These are phyloP conservation scores for Toxonevra muliebris DNA, from an alignment of 2,888 invertebrate species.

Conservation along the genomic window DNA sequence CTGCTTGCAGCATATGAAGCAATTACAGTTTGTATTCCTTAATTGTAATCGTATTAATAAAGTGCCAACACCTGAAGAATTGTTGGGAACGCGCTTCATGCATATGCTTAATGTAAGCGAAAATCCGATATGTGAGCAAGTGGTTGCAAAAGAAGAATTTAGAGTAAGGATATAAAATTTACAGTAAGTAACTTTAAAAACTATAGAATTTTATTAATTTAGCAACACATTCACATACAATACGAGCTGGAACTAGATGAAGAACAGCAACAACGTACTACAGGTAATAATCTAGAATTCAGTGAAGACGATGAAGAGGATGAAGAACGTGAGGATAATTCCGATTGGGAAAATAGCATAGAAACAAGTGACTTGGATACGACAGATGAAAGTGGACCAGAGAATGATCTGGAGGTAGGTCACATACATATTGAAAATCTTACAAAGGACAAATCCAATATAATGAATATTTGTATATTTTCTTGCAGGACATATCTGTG, in stretches of 20 bases:
- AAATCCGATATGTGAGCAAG: conserved; percentile 65
- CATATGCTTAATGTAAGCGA: conserved; percentile 68
- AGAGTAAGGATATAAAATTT: conserved; percentile 30
- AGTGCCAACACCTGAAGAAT: conserved; percentile 39
- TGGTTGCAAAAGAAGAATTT: conserved; percentile 27
- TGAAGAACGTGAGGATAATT: conserved; percentile 57
- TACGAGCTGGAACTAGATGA: conserved; percentile 30
- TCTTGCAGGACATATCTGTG: conserved; percentile 68
- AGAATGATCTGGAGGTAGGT: conserved; percentile 68
- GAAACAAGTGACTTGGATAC: conserved; percentile 71
- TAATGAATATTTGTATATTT: not conserved
- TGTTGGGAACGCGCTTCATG: conserved; percentile 56
- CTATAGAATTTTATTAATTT: not conserved
- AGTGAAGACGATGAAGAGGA: conserved; percentile 35
- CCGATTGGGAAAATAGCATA: conserved; percentile 72
- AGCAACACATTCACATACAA: conserved; percentile 42
- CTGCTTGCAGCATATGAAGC: conserved; percentile 62
- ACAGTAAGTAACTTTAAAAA: not conserved
- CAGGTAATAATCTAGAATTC: not conserved
- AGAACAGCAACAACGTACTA: conserved; percentile 12
- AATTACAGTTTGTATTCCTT: conserved; percentile 68
- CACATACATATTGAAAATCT: not conserved
- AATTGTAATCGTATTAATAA: conserved; percentile 65
- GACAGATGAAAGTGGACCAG: conserved; percentile 70
- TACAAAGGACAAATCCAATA: not conserved